These are phyloP conservation scores for Micromussa lordhowensis DNA, from an alignment of 92 coral and sea anemone species.

Conservation along the genomic window DNA sequence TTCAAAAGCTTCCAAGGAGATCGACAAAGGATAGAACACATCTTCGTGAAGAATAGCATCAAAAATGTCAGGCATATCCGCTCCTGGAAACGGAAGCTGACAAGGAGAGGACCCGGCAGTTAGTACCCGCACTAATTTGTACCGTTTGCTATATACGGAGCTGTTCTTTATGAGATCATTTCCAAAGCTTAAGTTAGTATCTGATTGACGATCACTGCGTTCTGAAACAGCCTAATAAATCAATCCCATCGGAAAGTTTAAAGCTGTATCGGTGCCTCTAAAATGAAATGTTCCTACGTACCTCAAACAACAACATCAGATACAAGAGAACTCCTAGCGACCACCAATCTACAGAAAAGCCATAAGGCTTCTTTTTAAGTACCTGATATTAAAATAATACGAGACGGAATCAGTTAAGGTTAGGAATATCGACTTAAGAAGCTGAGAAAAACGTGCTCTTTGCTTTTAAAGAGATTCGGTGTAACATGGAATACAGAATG, in stretches of 20 bases:
- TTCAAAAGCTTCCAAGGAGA: conserved; percentile 90
- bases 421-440: not conserved
- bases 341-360: conserved; percentile 99
- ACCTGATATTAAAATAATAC: conserved; percentile 50
- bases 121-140: not conserved
- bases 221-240: too few species aligned
- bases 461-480: too few species aligned
- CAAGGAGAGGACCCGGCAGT: not conserved
- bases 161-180: too few species aligned
- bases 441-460: too few species aligned
- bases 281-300: too few species aligned
- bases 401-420: not conserved
- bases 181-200: too few species aligned
- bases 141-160: too few species aligned
- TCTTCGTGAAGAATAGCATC: conserved; percentile 91
- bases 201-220: too few species aligned
- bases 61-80: conserved; percentile 86
- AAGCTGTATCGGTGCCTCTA: conserved; percentile 53
- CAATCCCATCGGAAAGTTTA: too few species aligned
- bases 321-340: conserved; percentile 96
- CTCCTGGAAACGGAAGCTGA: conserved; percentile 96
- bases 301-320: conserved; percentile 77
- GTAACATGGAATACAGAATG: too few species aligned
- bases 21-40: conserved; percentile 93
- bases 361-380: conserved; percentile 86